These are phyloP conservation scores for Mechanitis mazaeus DNA, from an alignment of 2,888 invertebrate genomes.

Conservation along the genomic window DNA sequence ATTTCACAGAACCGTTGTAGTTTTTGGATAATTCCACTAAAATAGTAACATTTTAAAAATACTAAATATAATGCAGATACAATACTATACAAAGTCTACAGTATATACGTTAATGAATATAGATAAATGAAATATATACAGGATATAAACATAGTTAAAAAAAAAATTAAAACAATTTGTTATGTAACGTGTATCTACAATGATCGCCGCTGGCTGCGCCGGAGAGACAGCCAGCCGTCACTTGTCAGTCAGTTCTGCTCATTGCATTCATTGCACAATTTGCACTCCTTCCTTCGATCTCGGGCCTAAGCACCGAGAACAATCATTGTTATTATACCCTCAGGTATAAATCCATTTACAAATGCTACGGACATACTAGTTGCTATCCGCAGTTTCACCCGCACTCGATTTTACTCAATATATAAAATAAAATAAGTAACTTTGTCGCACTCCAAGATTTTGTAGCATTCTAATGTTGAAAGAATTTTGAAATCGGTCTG, in stretches of 20 bases:
- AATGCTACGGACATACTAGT: background rate
- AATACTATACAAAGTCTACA: too few species aligned
- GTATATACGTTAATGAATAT: too few species aligned
- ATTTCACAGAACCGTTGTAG: too few species aligned
- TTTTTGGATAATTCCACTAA: too few species aligned
- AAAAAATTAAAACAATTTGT: background rate
- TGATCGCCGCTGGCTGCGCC: slow-evolving; percentile 7
- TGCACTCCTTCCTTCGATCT: slow-evolving; percentile 34
- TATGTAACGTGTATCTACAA: slow-evolving; percentile 10
- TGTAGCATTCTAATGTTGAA: too few species aligned
- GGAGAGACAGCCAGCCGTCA: slow-evolving; percentile 44
- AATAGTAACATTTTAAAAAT: too few species aligned
- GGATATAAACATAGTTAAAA: background rate
- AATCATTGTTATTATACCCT: slow-evolving; percentile 27
- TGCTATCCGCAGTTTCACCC: too few species aligned
- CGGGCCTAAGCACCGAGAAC: slow-evolving; percentile 26
- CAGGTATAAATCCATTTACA: slow-evolving; percentile 20
- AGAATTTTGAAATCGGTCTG: too few species aligned
- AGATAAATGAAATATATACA: background rate
- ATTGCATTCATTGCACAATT: slow-evolving; percentile 55
- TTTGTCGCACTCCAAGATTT: too few species aligned
- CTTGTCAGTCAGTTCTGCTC: slow-evolving; percentile 55
- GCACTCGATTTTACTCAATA: too few species aligned
- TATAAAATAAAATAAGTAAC: too few species aligned
- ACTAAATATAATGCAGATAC: too few species aligned